Evolutionary conservation across 2,888 invertebrate genomes (phyloP).

Genomic region (Papilio gigon): DNA sequence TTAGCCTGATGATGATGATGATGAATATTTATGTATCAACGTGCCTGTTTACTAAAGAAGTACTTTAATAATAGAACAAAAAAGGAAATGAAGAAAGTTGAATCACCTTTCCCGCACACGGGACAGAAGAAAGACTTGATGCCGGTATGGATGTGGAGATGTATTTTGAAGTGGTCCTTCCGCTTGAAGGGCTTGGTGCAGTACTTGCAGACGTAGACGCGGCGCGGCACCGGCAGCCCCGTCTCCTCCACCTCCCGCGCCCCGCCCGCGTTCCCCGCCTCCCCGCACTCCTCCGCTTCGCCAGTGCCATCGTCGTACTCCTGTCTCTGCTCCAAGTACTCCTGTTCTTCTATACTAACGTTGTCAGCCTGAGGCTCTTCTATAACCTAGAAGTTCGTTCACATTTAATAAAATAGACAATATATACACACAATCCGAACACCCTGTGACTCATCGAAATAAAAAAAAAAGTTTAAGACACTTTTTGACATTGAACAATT

Average conservation of each 20-base stretch:
- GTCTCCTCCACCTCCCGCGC: constrained; percentile 52
- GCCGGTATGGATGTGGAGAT: constrained; percentile 75
- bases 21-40: too few species aligned
- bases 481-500: too few species aligned
- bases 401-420: too few species aligned
- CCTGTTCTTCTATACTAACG: background rate
- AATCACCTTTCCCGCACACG: constrained; percentile 71
- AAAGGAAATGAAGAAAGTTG: background rate
- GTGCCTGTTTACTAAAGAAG: too few species aligned
- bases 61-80: too few species aligned
- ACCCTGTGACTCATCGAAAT: too few species aligned
- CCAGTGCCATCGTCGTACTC: too few species aligned
- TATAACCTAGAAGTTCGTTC: constrained; percentile 44
- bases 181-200: constrained; percentile 74
- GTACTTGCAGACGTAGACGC: constrained; percentile 75
- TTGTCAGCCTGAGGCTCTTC: constrained; percentile 46
- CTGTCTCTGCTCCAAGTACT: constrained; percentile 32
- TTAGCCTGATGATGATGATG: too few species aligned
- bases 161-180: constrained; percentile 78
- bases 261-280: constrained; percentile 53
- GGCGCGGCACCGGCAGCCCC: constrained; percentile 63
- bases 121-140: constrained; percentile 74
- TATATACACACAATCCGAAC: too few species aligned
- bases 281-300: constrained; percentile 42
- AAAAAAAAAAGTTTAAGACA: too few species aligned